phyloP scores from a whole-genome alignment of 2,797 vertebrate genomes.

The Hylomyscus alleni region DNA sequence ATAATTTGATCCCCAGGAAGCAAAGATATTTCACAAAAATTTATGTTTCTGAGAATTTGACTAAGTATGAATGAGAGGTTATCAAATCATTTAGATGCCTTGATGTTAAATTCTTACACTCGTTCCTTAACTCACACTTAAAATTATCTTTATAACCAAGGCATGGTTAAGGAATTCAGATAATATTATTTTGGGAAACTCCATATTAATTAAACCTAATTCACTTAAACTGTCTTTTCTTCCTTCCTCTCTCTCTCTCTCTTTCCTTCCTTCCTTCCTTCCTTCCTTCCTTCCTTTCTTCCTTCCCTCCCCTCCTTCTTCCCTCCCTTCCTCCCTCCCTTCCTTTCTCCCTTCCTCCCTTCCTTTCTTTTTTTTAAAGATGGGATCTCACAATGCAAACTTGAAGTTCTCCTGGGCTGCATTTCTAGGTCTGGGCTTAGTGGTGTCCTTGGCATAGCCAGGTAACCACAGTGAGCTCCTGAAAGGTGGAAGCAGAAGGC shows the following conservation, averaged over 20 bases:
- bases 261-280: too few species aligned
- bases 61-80: constrained; percentile 21
- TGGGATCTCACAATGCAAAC: neutral
- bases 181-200: constrained; percentile 37
- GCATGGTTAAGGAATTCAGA: constrained; percentile 19
- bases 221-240: constrained; percentile 30
- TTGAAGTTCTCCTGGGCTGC: neutral
- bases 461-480: too few species aligned
- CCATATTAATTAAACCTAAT: neutral
- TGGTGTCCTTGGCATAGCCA: neutral
- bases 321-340: too few species aligned
- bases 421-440: neutral
- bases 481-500: neutral
- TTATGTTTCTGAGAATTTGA: constrained; percentile 55
- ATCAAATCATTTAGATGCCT: neutral
- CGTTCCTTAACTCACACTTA: neutral
- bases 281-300: neutral
- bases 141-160: neutral
- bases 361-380: neutral
- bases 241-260: neutral
- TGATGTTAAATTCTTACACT: constrained; percentile 30
- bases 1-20: constrained; percentile 52
- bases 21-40: constrained; percentile 52
- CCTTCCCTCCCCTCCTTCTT: neutral
- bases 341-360: neutral